Evolutionary conservation across 2,113 vertebrate species (phyloP).

Genomic region (Boleophthalmus pectinirostris): DNA sequence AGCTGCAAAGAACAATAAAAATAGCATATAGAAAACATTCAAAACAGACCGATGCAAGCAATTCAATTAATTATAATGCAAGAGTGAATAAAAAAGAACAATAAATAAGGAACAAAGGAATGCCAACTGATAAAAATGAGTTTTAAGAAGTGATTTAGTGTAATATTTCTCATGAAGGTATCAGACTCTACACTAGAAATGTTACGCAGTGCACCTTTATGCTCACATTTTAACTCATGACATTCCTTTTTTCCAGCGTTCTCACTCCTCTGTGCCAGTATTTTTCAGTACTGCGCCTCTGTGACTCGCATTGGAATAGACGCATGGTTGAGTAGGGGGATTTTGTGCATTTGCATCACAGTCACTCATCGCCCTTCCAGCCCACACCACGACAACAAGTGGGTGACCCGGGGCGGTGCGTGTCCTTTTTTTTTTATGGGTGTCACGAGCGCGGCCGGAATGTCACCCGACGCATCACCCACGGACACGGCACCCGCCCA

Average conservation of each 20-base stretch:
- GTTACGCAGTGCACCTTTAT: too few relatives aligned
- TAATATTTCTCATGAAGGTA: too few relatives aligned
- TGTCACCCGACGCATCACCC: constrained; percentile 58
- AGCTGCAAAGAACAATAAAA: too few relatives aligned
- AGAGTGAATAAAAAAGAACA: too few relatives aligned
- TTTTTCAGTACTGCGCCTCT: constrained; percentile 53
- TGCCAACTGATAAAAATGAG: too few relatives aligned
- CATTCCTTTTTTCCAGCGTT: background rate
- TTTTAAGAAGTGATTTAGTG: too few relatives aligned
- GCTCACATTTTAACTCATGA: background rate
- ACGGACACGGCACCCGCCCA: constrained; percentile 45
- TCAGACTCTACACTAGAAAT: too few relatives aligned
- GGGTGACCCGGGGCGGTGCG: constrained; percentile 47
- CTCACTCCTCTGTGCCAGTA: constrained; percentile 35
- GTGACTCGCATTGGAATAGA: constrained; percentile 33
- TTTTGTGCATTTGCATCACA: constrained; percentile 51
- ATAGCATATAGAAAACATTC: too few relatives aligned
- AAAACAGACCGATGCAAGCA: too few relatives aligned
- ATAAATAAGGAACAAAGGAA: too few relatives aligned
- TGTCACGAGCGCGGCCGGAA: constrained; percentile 53
- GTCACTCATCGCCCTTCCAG: constrained; percentile 44
- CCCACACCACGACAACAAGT: constrained; percentile 55
- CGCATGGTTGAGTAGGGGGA: constrained; percentile 31
- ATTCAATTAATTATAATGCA: too few relatives aligned
- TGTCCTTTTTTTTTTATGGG: constrained; percentile 69